These are phyloP conservation scores for Sturnira hondurensis DNA, from an alignment of 2,113 vertebrate species.

Conservation along the genomic window DNA sequence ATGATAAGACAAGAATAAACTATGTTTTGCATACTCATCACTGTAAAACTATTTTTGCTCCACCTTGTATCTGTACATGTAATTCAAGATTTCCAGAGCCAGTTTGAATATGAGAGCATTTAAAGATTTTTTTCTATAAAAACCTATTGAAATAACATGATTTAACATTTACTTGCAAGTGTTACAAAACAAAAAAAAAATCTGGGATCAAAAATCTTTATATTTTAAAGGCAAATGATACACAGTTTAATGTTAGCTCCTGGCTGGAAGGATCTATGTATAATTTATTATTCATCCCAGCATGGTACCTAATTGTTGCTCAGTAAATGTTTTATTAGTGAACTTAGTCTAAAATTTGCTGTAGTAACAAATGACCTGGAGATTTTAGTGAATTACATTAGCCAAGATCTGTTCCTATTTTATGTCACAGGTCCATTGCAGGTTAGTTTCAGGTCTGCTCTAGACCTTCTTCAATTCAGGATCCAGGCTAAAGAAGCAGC, in stretches of 20 bases:
- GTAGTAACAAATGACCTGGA: background rate
- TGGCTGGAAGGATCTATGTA: background rate
- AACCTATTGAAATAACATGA: constrained; percentile 18
- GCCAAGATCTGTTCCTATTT: background rate
- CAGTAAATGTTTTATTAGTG: background rate
- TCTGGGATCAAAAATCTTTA: background rate
- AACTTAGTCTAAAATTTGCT: background rate
- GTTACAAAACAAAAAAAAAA: background rate
- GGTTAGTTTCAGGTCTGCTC: background rate
- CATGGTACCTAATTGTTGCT: background rate
- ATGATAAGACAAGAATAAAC: background rate
- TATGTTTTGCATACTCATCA: background rate
- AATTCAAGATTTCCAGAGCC: constrained; percentile 66
- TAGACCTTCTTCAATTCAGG: background rate
- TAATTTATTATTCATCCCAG: background rate
- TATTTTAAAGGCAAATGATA: constrained; percentile 31
- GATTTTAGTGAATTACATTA: background rate
- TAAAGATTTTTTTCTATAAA: constrained; percentile 30
- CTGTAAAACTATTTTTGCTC: background rate
- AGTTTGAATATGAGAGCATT: constrained; percentile 60
- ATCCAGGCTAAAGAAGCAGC: background rate
- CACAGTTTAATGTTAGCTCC: background rate
- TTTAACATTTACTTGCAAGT: constrained; percentile 44
- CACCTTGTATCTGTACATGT: constrained; percentile 37
- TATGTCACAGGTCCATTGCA: background rate